Conservation (phyloP, 2,797 vertebrate species). For the Poecilia gillii region DNA sequence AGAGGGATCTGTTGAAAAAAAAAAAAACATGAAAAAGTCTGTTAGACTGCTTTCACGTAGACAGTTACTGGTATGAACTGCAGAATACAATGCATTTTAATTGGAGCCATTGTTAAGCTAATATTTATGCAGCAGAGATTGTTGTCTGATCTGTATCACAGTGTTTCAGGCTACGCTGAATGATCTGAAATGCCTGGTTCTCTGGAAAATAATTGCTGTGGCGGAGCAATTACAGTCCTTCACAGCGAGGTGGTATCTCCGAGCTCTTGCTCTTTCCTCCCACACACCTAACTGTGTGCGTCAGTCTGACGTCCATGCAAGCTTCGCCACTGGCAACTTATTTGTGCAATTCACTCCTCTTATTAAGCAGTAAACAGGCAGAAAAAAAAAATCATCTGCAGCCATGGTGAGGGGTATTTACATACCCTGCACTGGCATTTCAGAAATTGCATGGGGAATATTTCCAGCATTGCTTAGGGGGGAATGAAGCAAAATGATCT, state of each 20-base stretch:
- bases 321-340: slow-evolving; percentile 71
- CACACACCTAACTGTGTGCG: slow-evolving; percentile 80
- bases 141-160: slow-evolving; percentile 60
- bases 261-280: slow-evolving; percentile 76
- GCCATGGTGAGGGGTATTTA: slow-evolving; percentile 40
- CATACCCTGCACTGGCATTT: slow-evolving; percentile 29
- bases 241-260: slow-evolving; percentile 75
- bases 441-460: slow-evolving; percentile 2
- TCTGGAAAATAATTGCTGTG: slow-evolving; percentile 70
- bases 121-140: slow-evolving; percentile 53
- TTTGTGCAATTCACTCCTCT: slow-evolving; percentile 53
- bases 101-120: slow-evolving; percentile 36
- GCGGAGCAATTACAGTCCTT: slow-evolving; percentile 81
- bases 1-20: slow-evolving; percentile 54
- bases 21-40: slow-evolving; percentile 34
- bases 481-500: slow-evolving; percentile 9
- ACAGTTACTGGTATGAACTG: slow-evolving; percentile 23
- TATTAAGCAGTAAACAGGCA: slow-evolving; percentile 53
- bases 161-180: slow-evolving; percentile 41
- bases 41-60: slow-evolving; percentile 35
- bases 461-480: slow-evolving; percentile 30
- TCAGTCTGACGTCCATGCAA: slow-evolving; percentile 81
- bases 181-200: slow-evolving; percentile 61
- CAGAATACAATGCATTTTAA: slow-evolving; percentile 46
- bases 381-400: slow-evolving; percentile 17